phyloP scores from a whole-genome alignment of 2,113 vertebrate genomes.

The Chascanopsetta lugubris region DNA sequence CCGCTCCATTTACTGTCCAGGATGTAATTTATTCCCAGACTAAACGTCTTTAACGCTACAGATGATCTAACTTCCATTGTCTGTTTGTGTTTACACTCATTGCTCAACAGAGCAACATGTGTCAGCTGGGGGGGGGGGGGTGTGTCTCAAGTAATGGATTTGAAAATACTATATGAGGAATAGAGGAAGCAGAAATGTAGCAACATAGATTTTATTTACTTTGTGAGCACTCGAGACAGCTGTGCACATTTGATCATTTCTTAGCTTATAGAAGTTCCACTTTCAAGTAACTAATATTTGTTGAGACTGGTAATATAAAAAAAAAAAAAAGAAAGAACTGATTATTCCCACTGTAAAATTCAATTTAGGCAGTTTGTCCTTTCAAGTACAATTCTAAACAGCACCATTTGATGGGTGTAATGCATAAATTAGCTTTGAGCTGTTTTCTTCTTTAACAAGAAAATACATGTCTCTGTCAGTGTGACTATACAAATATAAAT shows the following conservation, averaged over 20 bases:
- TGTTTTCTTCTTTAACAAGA: slow-evolving; percentile 51
- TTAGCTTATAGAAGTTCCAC: slow-evolving; percentile 61
- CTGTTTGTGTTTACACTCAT: slow-evolving; percentile 27
- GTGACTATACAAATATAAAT: slow-evolving; percentile 76
- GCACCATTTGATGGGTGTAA: slow-evolving; percentile 64
- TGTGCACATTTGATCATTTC: slow-evolving; percentile 61
- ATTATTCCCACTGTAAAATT: slow-evolving; percentile 27
- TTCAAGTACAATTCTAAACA: slow-evolving; percentile 65
- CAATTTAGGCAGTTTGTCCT: slow-evolving; percentile 40
- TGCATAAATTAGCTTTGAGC: slow-evolving; percentile 55
- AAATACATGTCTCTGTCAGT: slow-evolving; percentile 69
- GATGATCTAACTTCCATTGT: slow-evolving; percentile 66
- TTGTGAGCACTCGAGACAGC: slow-evolving; percentile 68
- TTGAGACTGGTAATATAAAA: too few species aligned
- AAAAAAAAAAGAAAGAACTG: too few species aligned
- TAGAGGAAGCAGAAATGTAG: slow-evolving; percentile 34
- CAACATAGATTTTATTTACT: slow-evolving; percentile 72
- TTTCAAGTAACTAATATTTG: slow-evolving; percentile 69
- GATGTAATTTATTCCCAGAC: slow-evolving; percentile 82
- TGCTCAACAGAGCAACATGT: slow-evolving; percentile 19
- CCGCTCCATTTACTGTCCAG: slow-evolving; percentile 70
- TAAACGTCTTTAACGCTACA: slow-evolving; percentile 74
- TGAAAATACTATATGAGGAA: slow-evolving; percentile 23
- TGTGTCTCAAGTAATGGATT: neutral
- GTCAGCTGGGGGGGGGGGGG: slow-evolving; percentile 3